Conservation (phyloP, 2,888 invertebrate genomes). For the Apocheima hispidaria region DNA sequence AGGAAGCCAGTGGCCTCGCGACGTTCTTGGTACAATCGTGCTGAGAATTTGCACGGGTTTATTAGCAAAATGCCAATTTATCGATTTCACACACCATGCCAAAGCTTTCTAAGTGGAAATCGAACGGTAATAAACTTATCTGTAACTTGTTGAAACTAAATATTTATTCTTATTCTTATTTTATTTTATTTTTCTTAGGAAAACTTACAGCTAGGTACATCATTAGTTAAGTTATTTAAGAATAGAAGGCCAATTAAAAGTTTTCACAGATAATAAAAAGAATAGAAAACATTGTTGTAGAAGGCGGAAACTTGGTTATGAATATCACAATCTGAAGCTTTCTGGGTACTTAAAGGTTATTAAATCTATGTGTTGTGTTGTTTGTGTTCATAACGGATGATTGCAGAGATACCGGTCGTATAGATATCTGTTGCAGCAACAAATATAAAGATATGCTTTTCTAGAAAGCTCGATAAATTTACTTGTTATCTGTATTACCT, state of each 20-base stretch:
- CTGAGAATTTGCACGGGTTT: constrained; percentile 59
- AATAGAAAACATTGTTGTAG: no score
- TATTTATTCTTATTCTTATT: no score
- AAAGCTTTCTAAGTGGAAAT: constrained; percentile 18
- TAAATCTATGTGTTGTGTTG: not conserved
- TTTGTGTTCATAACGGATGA: no score
- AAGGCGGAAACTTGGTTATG: not conserved
- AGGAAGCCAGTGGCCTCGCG: constrained; percentile 76
- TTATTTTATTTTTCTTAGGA: no score
- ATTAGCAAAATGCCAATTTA: constrained; percentile 37
- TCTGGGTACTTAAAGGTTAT: not conserved
- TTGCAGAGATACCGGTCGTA: no score
- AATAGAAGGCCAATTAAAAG: no score
- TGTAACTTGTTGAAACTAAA: constrained; percentile 2
- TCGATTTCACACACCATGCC: constrained; percentile 17
- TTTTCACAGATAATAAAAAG: no score
- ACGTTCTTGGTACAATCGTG: constrained; percentile 73
- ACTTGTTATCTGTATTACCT: not conserved
- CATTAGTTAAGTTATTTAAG: no score
- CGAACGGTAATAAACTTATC: not conserved
- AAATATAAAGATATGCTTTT: not conserved
- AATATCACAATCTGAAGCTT: not conserved
- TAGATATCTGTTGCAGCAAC: no score
- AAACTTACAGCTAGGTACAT: no score
- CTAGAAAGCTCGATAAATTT: not conserved